phyloP scores from a whole-genome alignment of 2,888 invertebrate species.

The Noctuana brunneofusca region DNA sequence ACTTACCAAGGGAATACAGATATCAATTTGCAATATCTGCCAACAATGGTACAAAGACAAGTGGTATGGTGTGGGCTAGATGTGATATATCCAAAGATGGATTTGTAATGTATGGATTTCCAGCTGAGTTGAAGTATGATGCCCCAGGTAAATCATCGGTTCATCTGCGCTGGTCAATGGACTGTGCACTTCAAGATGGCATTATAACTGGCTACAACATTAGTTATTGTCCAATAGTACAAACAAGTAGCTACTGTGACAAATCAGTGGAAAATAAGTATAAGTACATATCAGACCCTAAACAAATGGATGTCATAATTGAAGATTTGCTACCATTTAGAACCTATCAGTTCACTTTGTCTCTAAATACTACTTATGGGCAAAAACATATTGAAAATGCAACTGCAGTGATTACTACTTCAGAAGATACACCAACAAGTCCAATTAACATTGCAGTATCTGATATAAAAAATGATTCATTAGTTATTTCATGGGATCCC shows the following conservation, averaged over 20 bases:
- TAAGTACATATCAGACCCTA: constrained; percentile 70
- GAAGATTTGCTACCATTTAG: constrained; percentile 87
- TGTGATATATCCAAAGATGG: constrained; percentile 83
- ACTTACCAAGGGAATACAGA: constrained; percentile 82
- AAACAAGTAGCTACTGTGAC: constrained; percentile 81
- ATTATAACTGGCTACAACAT: constrained; percentile 88
- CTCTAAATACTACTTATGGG: constrained; percentile 80
- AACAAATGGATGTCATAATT: constrained; percentile 81
- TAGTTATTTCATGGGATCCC: constrained; percentile 86
- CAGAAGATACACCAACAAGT: constrained; percentile 85
- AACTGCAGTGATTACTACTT: constrained; percentile 86
- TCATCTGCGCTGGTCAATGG: constrained; percentile 88
- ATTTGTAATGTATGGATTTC: constrained; percentile 81
- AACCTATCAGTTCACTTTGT: constrained; percentile 87
- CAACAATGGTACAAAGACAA: constrained; percentile 86
- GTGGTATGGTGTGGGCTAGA: constrained; percentile 93
- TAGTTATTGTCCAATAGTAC: constrained; percentile 87
- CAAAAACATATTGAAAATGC: constrained; percentile 68
- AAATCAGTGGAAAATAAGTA: constrained; percentile 62
- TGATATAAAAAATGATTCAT: constrained; percentile 84
- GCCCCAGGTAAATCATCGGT: constrained; percentile 67
- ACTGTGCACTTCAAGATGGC: constrained; percentile 88
- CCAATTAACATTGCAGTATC: constrained; percentile 84
- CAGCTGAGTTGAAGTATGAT: constrained; percentile 63
- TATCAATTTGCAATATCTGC: constrained; percentile 93